Base-by-base conservation (phyloP, 1,140 invertebrate species). In the Hypothenemus hampei region DNA sequence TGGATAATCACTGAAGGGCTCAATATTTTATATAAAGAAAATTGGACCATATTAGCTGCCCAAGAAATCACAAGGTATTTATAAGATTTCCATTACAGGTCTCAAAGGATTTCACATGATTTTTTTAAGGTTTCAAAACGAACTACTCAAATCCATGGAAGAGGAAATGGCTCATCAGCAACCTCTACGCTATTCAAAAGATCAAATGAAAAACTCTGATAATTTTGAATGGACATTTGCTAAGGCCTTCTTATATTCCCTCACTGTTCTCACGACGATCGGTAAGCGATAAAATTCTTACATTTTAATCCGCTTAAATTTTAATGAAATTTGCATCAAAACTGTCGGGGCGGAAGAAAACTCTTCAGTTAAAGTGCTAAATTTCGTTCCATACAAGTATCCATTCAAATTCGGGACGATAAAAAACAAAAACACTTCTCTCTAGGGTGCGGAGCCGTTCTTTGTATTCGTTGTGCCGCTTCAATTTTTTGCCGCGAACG, bases 251-350 rank as follows among this genome's bases (percentile, higher is more conserved):
- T 81, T 97, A 16, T 98, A 97, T 75, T 96, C 93, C 11, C 78
- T 98, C 44, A 97, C 94, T 15, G 89, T 97, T 39, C 83, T 97
- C 26, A 97, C 93, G 3, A 97, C 93, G 53, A 96, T 97, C 69
- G 94, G 93, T 96, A 78, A 85, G 86, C 82, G n/a, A n/a, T n/a
- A n/a, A n/a, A n/a, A n/a, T n/a, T n/a, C n/a, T n/a, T n/a, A n/a
- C n/a, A n/a, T n/a, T 40, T 40, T 40, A 13, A 40, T 18, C 18
- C 18, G n/a, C n/a, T n/a, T n/a, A n/a, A n/a, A 40, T 40, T 40
- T 40, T 40, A 40, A 10, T 15, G 4, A 45, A 47, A 47, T 47
- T 47, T 47, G 45, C 45, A 47, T 47, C 19, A 8, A 47, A 47
- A 47, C 29, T 20, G 29, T 47, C 26, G 45, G 45, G 20, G 10